A percentile compares a stretch with the other conserved stretches of the same genome.
Evolutionary conservation across 1,140 invertebrate genomes (phyloP).

Genomic region (Formica selysi): DNA sequence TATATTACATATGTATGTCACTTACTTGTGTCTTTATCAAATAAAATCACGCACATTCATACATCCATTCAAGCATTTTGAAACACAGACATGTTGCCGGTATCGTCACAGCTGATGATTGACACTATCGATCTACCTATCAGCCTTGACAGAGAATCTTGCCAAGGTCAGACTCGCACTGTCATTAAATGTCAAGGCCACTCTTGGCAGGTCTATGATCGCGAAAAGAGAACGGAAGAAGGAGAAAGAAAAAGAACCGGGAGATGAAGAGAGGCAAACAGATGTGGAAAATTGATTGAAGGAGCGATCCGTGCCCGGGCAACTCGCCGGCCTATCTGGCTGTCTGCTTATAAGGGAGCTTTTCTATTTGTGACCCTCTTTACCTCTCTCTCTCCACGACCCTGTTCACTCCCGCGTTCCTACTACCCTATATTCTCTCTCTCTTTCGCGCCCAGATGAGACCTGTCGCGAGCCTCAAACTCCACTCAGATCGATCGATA

Average conservation of each 20-base stretch:
- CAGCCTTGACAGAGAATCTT: slow-evolving; percentile 11
- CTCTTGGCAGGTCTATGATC: not conserved
- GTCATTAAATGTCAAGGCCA: slow-evolving; percentile 67
- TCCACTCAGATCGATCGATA: slow-evolving; percentile 83
- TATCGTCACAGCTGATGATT: slow-evolving; percentile 27
- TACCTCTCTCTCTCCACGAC: slow-evolving; percentile 17
- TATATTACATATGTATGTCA: not conserved
- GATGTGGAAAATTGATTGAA: slow-evolving; percentile 51
- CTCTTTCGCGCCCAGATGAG: slow-evolving; percentile 67
- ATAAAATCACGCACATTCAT: not conserved
- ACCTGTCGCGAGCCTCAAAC: slow-evolving; percentile 76
- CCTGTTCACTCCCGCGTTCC: slow-evolving; percentile 43
- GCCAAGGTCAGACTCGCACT: slow-evolving; percentile 68
- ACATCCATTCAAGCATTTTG: not conserved
- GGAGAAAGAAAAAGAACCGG: not conserved
- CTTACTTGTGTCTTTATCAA: not conserved
- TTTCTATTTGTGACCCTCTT: slow-evolving; percentile 59
- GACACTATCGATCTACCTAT: slow-evolving; percentile 23
- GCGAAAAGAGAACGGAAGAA: not conserved
- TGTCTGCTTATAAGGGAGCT: slow-evolving; percentile 73
- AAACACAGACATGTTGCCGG: not conserved
- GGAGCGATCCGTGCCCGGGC: slow-evolving; percentile 74
- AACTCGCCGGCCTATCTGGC: slow-evolving; percentile 68
- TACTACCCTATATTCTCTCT: slow-evolving; percentile 56
- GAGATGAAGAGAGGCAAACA: slow-evolving; percentile 37